Base-by-base conservation (phyloP, 1,140 invertebrate genomes). In the Drosophila ficusphila region DNA sequence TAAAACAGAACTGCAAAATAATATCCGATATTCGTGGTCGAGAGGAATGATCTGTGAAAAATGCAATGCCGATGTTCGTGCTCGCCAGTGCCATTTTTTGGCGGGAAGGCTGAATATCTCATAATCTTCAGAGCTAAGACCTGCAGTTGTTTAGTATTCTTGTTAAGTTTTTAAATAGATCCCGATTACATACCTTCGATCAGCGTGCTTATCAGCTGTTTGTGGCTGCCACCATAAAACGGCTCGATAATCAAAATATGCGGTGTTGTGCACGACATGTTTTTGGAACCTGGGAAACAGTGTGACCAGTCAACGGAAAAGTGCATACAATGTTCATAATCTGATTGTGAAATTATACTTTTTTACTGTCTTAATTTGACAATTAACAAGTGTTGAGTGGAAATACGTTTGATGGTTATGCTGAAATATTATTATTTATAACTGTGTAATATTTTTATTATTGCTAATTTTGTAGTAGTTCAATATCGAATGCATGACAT, bases 61-160 rank as follows among this genome's bases (percentile, higher is more conserved):
- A 58, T 94, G 93, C 0, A 96, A 82, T 0, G 95, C 94, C 23
- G 94, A 93, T 25, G 94, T 95, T 52, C 96, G 89, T 0, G 95
- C 94, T 71, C 95, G 90, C 96, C 96, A 96, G 77, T 96, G 96
- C 96, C 96, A 96, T 86, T 96, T 96, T 81, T 96, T 96, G 4
- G 94, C 94, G 9, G 93, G 92, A 76, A 96, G 90, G 4, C 93
- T 94, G 31, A 93, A 91, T 7, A 95, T 79, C 52, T 92, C 90
- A 49, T 92, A 92, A 16, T 90, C 75, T 6, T 47, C 18, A 0
- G 74, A 44, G 61, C 75, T 79, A 19, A 92, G 41, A 72, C 82
- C 92, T 92, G 29, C 11, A n/a, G n/a, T n/a, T n/a, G n/a, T n/a
- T n/a, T n/a, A n/a, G 34, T 57, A 38, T 9, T 21, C 3, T 0